Evolutionary conservation across 2,888 invertebrate species (phyloP), one percentile per base, ranked within the genome.

Genomic region (Mythimna pallens): DNA sequence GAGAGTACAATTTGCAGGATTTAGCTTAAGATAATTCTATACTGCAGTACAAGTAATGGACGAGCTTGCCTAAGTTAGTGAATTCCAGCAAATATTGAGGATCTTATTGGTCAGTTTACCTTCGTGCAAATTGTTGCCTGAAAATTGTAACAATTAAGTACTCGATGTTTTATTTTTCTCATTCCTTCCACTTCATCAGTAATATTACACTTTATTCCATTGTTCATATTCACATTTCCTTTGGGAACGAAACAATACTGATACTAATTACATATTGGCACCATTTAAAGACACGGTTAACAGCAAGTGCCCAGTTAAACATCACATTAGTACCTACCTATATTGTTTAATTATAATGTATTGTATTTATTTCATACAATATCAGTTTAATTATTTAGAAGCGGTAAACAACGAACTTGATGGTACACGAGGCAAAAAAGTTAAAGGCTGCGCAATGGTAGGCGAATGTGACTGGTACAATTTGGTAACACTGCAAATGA

Each of bases 201-300:
- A 34, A 47, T 36, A 61, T 54, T 8, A 55, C 22, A 43, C 14
- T 67, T 43, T 59, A 55, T 52, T 57, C 50, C 59, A 68, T 73
- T 73, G 68, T 65, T 68, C 55, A 57, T 68, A n/a, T 57, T 30
- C n/a, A 9, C 20, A 40, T 50, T 54, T 74, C 62, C 65, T 65
- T 54, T 25, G 69, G 58, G 74, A 69, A 20, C 34, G 47, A 47
- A 64, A 70, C 81, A 74, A 72, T 81, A 81, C 58, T 40, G 61
- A 70, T 71, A 69, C 66, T 72, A 74, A 82, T 81, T 64, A 61
- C 66, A 70, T 30, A 61, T 71, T 67, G 47, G 47, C 57, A 66
- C 69, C 50, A 70, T 80, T 80, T 66, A 69, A 69, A 74, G 57
- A 65, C 57, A 54, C 54, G 30, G 78, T 69, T 69, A 69, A 54